These are phyloP conservation scores for Drosophila ezoana DNA, from an alignment of 2,888 invertebrate species.

Conservation along the genomic window DNA sequence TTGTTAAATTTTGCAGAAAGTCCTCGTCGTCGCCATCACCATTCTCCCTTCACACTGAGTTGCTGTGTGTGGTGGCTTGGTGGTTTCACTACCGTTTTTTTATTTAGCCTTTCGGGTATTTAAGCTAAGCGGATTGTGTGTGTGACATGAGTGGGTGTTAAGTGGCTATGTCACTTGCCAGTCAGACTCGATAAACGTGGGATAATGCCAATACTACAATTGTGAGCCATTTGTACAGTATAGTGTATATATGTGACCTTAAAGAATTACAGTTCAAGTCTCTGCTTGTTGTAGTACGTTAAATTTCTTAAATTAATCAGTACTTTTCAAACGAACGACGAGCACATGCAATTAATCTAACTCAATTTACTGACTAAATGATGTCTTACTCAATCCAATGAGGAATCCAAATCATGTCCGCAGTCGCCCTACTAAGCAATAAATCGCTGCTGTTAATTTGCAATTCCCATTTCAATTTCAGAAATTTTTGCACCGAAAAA, in stretches of 20 bases:
- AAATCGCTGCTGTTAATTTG: constrained; percentile 82
- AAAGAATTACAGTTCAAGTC: not conserved
- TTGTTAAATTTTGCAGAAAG: constrained; percentile 82
- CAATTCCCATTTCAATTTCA: constrained; percentile 84
- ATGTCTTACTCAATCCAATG: constrained; percentile 42
- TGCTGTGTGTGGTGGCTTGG: constrained; percentile 54
- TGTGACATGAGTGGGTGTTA: constrained; percentile 81
- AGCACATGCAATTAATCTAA: constrained; percentile 71
- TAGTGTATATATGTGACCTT: not conserved
- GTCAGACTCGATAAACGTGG: constrained; percentile 46
- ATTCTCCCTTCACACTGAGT: constrained; percentile 30
- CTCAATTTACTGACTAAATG: constrained; percentile 72
- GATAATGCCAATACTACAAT: constrained; percentile 38
- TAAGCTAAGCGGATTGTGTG: constrained; percentile 79
- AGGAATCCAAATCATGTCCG: constrained; percentile 34
- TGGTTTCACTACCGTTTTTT: constrained; percentile 62
- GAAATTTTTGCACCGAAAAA: constrained; percentile 70
- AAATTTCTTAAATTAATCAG: constrained; percentile 82
- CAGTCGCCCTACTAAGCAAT: constrained; percentile 60
- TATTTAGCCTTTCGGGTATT: constrained; percentile 77
- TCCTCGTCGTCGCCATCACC: constrained; percentile 49
- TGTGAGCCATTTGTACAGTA: not conserved
- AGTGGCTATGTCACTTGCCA: constrained; percentile 81
- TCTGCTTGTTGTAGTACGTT: constrained; percentile 50
- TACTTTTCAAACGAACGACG: constrained; percentile 19